Evolutionary conservation across 1,140 invertebrate genomes (phyloP), one percentile per base, ranked within the genome.

Genomic region (Drosophila mojavensis): DNA sequence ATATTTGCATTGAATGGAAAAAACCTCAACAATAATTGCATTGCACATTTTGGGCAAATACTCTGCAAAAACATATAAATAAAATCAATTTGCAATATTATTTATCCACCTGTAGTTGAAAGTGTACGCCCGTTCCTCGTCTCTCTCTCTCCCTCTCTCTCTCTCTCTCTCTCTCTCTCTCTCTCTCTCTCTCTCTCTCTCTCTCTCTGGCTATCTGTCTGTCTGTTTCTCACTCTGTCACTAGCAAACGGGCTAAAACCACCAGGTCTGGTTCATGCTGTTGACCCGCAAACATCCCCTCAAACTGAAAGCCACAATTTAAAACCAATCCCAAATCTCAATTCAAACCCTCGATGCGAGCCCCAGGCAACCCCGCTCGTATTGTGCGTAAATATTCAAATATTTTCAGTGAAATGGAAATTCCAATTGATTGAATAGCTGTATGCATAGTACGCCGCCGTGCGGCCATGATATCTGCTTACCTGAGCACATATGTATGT

Each of bases 371-470:
- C 11, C 15, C 43, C 11, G 53, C 54, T 68, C 39, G 28, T 67
- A n/a, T 26, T 54, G 55, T 69, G 60, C 64, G 69, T 79, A 88
- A 88, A 88, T 89, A 89, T 89, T 79, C 71, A 88, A 88, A 88
- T 88, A 88, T 89, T 89, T 86, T 68, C 83, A 88, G 73, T 80
- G 81, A 84, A 80, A 88, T 77, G 83, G 76, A 86, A 86, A 88
- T 86, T 88, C 77, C 84, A 80, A 75, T 78, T 88, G 83, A 89
- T 88, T 88, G 84, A 89, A 86, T 88, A 33, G 24, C 51, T 58
- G 11, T 47, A 6, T 33, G 45, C 11, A 4, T 30, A 24, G 28
- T 39, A 50, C 17, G 15, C 4, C 11, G 15, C 43, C 11, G 30
- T 30, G 3, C 5, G 4, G 36, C 13, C 24, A 47, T 9, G 55